Conservation (phyloP, 1,140 invertebrate species). For the Cotesia chilonis region DNA sequence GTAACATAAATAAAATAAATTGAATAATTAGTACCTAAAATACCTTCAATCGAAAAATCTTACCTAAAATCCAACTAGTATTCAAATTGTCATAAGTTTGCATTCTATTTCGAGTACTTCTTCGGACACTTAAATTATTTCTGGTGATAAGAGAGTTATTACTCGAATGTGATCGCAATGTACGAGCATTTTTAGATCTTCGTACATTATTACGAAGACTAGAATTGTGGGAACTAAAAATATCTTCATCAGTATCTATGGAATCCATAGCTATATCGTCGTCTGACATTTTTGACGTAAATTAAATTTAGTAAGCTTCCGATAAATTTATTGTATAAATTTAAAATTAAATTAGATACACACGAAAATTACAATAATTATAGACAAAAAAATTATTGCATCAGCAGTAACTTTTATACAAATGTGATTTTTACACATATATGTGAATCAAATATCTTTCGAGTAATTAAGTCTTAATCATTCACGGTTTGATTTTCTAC, state of each 20-base stretch:
- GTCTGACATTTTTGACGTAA: constrained; percentile 60
- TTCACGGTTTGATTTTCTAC: too few relatives aligned
- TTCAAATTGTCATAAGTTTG: constrained; percentile 67
- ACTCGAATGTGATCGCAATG: constrained; percentile 55
- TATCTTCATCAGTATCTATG: constrained; percentile 64
- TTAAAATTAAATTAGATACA: too few relatives aligned
- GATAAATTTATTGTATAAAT: too few relatives aligned
- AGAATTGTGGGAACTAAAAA: constrained; percentile 54
- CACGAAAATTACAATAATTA: too few relatives aligned
- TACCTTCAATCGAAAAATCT: constrained; percentile 3
- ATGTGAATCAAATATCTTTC: too few relatives aligned
- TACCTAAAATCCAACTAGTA: constrained; percentile 68
- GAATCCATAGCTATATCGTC: constrained; percentile 62
- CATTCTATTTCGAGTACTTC: constrained; percentile 70
- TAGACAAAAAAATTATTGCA: too few relatives aligned
- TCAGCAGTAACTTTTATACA: too few relatives aligned
- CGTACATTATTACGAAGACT: constrained; percentile 48
- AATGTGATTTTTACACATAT: too few relatives aligned
- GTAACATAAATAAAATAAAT: constrained; percentile 11
- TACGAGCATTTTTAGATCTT: constrained; percentile 53
- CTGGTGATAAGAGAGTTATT: constrained; percentile 52
- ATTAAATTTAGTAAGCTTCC: not conserved
- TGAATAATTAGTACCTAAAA: not conserved
- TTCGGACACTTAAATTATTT: constrained; percentile 63
- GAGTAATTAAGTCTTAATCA: too few relatives aligned